Percentiles rank a stretch among this genome's conserved stretches.
Evolutionary conservation across 2,113 vertebrate species (phyloP).

Genomic region (Onychostoma macrolepis): DNA sequence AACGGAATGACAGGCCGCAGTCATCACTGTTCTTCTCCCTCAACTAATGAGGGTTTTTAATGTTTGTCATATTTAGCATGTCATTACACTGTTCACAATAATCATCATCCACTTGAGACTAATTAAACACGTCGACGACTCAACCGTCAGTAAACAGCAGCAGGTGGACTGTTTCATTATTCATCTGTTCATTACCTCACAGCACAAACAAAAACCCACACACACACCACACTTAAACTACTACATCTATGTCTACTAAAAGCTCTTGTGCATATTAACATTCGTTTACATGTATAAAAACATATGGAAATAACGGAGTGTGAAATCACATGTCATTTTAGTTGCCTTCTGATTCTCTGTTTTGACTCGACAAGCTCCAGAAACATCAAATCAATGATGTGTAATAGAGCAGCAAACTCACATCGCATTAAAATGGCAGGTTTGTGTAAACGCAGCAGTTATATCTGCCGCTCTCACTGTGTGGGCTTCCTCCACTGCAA

Average conservation of each 20-base stretch:
- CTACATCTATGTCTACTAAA: background rate
- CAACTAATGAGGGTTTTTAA: slow-evolving; percentile 48
- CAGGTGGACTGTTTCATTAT: slow-evolving; percentile 44
- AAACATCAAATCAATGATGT: slow-evolving; percentile 52
- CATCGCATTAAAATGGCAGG: slow-evolving; percentile 46
- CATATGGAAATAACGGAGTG: background rate
- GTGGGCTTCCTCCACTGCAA: slow-evolving; percentile 50
- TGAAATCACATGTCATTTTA: slow-evolving; percentile 4
- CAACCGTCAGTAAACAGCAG: slow-evolving; percentile 30
- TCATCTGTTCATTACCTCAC: slow-evolving; percentile 31
- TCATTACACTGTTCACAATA: slow-evolving; percentile 44
- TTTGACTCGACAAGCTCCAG: background rate
- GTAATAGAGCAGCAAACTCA: slow-evolving; percentile 53
- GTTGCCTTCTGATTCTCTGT: background rate
- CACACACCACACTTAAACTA: background rate
- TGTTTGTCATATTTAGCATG: slow-evolving; percentile 45
- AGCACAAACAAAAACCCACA: slow-evolving; percentile 21
- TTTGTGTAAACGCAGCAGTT: slow-evolving; percentile 51
- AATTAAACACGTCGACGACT: slow-evolving; percentile 50
- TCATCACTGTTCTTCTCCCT: slow-evolving; percentile 33
- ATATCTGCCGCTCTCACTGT: slow-evolving; percentile 39
- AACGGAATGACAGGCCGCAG: background rate
- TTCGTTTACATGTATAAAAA: background rate
- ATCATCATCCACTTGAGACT: slow-evolving; percentile 52
- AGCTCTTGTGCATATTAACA: background rate